Evolutionary conservation across 2,888 invertebrate species (phyloP).

Genomic region (Hydroisotoma schaefferi): DNA sequence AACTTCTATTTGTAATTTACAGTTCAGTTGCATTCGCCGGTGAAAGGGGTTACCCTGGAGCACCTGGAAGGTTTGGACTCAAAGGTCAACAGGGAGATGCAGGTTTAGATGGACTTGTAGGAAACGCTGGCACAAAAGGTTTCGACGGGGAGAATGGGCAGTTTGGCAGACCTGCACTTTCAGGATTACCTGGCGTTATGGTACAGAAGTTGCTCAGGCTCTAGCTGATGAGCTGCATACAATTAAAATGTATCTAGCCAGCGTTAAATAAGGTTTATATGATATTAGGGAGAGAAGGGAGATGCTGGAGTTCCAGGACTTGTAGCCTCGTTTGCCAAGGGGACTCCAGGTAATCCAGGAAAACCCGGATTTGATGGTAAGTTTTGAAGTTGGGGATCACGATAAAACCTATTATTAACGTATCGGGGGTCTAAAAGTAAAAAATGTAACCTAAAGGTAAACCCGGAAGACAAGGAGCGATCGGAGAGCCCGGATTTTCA

Average conservation of each 20-base stretch:
- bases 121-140: conserved; percentile 39
- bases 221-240: not conserved
- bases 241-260: not conserved
- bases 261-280: not conserved
- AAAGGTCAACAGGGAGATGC: conserved; percentile 50
- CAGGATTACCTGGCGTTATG: conserved; percentile 34
- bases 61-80: conserved; percentile 52
- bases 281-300: conserved; percentile 33
- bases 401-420: no score
- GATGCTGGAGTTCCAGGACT: conserved; percentile 28
- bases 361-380: conserved; percentile 45
- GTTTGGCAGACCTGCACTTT: conserved; percentile 52
- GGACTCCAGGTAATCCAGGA: conserved; percentile 39
- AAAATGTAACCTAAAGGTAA: no score
- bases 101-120: conserved; percentile 51
- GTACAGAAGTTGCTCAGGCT: conserved; percentile 15
- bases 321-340: conserved; percentile 18
- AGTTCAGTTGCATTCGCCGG: conserved; percentile 47
- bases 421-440: no score
- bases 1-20: conserved; percentile 6
- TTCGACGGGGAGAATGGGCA: conserved; percentile 59
- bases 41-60: conserved; percentile 50
- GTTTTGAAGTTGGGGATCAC: not conserved
- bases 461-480: conserved; percentile 17
- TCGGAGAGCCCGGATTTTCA: conserved; percentile 46